Percentiles rank a stretch among this genome's conserved stretches.
These are phyloP conservation scores for Oryzias javanicus DNA, from an alignment of 2,113 vertebrate species.

Conservation along the genomic window DNA sequence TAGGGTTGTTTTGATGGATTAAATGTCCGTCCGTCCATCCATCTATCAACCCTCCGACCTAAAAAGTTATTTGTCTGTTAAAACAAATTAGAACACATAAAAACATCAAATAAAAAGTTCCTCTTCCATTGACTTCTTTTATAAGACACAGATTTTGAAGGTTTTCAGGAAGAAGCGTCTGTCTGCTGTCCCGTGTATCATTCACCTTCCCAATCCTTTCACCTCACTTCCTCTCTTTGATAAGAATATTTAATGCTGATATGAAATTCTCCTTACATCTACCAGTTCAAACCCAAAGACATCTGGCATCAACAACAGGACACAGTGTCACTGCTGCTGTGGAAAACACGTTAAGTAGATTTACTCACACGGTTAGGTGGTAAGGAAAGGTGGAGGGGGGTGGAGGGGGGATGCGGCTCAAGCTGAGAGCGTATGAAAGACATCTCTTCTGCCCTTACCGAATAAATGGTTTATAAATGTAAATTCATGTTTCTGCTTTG, in stretches of 20 bases:
- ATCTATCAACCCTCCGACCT: too few species aligned
- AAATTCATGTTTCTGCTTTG: conserved; percentile 62
- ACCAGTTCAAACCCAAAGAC: conserved; percentile 60
- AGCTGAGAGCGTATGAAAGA: conserved; percentile 42
- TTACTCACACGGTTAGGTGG: conserved; percentile 62
- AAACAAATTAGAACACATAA: too few species aligned
- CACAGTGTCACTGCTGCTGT: conserved; percentile 68
- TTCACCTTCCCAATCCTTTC: background rate
- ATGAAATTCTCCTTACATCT: conserved; percentile 67
- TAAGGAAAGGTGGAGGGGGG: conserved; percentile 18
- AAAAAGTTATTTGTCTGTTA: too few species aligned
- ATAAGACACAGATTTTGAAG: too few species aligned
- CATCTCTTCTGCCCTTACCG: conserved; percentile 58
- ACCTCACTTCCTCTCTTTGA: conserved; percentile 32
- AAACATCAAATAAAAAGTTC: too few species aligned
- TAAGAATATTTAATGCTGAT: conserved; percentile 73
- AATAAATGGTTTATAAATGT: conserved; percentile 75
- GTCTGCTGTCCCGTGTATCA: conserved; percentile 25
- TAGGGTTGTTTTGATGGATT: too few species aligned
- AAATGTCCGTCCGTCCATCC: too few species aligned
- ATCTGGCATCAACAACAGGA: conserved; percentile 68
- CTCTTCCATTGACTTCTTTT: too few species aligned
- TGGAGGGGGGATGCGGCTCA: background rate
- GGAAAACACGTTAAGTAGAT: conserved; percentile 74
- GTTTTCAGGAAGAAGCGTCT: conserved; percentile 10